These are phyloP conservation scores for Ennomos erosarius DNA, from an alignment of 2,888 invertebrate species.

Conservation along the genomic window DNA sequence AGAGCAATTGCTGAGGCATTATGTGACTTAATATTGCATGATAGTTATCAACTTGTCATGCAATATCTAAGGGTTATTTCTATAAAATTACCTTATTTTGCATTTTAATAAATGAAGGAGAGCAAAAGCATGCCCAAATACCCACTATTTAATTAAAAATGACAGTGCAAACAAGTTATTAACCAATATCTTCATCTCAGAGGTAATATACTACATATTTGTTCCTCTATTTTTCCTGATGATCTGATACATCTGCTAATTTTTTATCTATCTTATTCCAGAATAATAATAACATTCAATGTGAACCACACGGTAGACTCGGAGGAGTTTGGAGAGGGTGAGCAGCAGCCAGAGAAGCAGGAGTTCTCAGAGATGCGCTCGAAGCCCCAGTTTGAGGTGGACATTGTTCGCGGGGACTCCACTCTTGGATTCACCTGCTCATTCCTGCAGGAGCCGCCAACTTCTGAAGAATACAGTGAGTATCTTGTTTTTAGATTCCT, in stretches of 20 bases:
- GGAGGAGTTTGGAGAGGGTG: conserved; percentile 89
- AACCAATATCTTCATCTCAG: too few relatives aligned
- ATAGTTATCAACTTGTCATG: too few relatives aligned
- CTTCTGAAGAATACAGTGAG: conserved; percentile 90
- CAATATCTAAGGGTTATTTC: too few relatives aligned
- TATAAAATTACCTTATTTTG: too few relatives aligned
- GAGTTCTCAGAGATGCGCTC: conserved; percentile 94
- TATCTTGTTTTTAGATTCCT: conserved; percentile 18
- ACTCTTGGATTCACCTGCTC: conserved; percentile 95
- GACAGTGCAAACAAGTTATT: too few relatives aligned
- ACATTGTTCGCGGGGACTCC: conserved; percentile 90
- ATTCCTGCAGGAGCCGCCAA: conserved; percentile 88
- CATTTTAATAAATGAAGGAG: too few relatives aligned
- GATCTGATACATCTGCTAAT: not conserved
- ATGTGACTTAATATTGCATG: too few relatives aligned
- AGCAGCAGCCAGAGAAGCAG: conserved; percentile 88
- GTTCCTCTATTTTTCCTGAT: too few relatives aligned
- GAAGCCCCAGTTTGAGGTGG: conserved; percentile 96
- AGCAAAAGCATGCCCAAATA: too few relatives aligned
- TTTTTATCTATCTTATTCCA: conserved; percentile 38
- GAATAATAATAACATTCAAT: conserved; percentile 90
- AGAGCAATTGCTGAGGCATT: too few relatives aligned
- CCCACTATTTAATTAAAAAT: too few relatives aligned
- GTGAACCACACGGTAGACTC: conserved; percentile 98
- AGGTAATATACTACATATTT: too few relatives aligned